These are phyloP conservation scores for Atopsyche davidsoni DNA, from an alignment of 1,140 invertebrate genomes.

Conservation along the genomic window DNA sequence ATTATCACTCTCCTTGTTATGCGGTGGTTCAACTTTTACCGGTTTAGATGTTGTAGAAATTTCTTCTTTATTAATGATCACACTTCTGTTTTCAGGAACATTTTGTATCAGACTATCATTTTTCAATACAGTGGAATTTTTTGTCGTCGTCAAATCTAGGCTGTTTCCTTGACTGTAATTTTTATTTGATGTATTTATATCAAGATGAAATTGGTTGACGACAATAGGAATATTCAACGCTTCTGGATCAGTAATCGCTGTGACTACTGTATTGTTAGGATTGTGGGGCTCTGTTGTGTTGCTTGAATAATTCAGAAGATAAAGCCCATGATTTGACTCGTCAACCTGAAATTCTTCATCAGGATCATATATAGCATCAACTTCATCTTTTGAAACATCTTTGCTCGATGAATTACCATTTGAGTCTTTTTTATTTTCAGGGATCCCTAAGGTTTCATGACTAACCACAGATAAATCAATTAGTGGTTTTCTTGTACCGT, in stretches of 20 bases:
- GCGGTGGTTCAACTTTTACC: slow-evolving; percentile 33
- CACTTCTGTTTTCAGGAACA: slow-evolving; percentile 28
- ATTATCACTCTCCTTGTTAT: slow-evolving; percentile 40
- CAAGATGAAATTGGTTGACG: too few relatives aligned
- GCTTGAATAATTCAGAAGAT: slow-evolving; percentile 44
- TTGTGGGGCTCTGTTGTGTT: slow-evolving; percentile 13
- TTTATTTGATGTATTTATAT: too few relatives aligned
- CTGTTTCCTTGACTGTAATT: too few relatives aligned
- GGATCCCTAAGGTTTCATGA: slow-evolving; percentile 24
- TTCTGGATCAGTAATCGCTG: slow-evolving; percentile 9
- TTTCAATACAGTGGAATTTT: slow-evolving; percentile 31
- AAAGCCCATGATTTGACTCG: slow-evolving; percentile 47
- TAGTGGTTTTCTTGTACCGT: slow-evolving; percentile 16
- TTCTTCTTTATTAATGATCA: slow-evolving; percentile 35
- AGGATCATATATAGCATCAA: slow-evolving; percentile 37
- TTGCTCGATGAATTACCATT: background rate
- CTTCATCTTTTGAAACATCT: slow-evolving; percentile 33
- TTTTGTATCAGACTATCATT: slow-evolving; percentile 27
- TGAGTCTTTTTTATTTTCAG: slow-evolving; percentile 11
- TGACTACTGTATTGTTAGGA: slow-evolving; percentile 11
- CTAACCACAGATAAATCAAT: slow-evolving; percentile 20
- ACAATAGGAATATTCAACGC: slow-evolving; percentile 23
- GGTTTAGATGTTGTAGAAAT: slow-evolving; percentile 36
- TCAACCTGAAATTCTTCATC: slow-evolving; percentile 49
- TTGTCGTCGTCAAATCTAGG: too few relatives aligned